Conservation (phyloP, 2,888 invertebrate genomes). For the Melanotus villosus region DNA sequence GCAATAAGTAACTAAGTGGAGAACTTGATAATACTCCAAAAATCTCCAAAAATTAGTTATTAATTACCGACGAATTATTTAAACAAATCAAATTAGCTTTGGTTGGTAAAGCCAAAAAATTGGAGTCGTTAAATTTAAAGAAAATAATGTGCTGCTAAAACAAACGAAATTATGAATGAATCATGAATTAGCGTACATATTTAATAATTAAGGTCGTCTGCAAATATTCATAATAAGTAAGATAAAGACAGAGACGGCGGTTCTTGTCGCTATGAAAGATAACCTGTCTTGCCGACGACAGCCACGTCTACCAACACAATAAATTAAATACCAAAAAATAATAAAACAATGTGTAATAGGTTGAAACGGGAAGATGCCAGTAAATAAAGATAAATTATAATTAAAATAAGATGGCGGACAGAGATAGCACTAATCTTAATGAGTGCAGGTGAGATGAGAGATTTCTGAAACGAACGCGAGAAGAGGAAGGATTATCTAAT, state of each 20-base stretch:
- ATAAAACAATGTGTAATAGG: constrained; percentile 51
- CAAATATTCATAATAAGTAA: neutral
- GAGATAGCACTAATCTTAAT: constrained; percentile 48
- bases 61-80: no score
- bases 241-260: constrained; percentile 9
- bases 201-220: neutral
- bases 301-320: constrained; percentile 39
- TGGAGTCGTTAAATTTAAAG: neutral
- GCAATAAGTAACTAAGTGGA: no score
- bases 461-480: constrained; percentile 31
- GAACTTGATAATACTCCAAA: no score
- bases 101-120: no score
- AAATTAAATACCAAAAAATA: constrained; percentile 49
- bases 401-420: constrained; percentile 54
- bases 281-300: constrained; percentile 40
- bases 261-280: constrained; percentile 34
- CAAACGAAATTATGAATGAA: neutral
- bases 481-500: constrained; percentile 41
- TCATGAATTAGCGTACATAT: neutral
- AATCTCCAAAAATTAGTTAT: no score
- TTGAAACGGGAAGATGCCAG: constrained; percentile 50
- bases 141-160: neutral
- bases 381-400: constrained; percentile 61
- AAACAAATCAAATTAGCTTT: no score
- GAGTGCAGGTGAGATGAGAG: constrained; percentile 49